Conservation (phyloP, 2,888 invertebrate genomes). For the Idaea biselata region DNA sequence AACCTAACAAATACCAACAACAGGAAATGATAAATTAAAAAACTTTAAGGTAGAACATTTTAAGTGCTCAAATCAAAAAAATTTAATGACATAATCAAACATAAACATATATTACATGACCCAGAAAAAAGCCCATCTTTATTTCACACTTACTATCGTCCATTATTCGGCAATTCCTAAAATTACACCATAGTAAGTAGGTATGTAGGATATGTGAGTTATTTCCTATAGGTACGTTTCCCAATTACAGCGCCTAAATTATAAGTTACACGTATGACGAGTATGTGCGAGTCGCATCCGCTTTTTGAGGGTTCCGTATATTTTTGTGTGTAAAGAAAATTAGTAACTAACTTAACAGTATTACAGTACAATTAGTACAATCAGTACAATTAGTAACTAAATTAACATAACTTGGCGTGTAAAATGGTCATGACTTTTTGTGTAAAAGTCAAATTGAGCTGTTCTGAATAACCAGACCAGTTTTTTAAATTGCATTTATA, state of each 20-base stretch:
- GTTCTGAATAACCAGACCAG: no score
- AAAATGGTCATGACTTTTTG: no score
- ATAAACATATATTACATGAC: background rate
- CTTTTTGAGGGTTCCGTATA: background rate
- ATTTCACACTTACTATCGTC: background rate
- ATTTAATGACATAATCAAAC: background rate
- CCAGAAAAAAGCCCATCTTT: background rate
- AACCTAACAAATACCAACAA: no score
- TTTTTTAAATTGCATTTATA: no score
- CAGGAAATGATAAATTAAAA: no score
- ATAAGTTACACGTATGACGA: constrained; percentile 19
- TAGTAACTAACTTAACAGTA: no score
- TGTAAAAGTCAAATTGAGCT: no score
- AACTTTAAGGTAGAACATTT: no score
- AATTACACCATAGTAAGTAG: constrained; percentile 4
- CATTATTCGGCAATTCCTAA: background rate
- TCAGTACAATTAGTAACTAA: no score
- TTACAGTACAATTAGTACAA: no score
- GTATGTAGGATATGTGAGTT: background rate
- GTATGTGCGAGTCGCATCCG: background rate
- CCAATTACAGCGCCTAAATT: constrained; percentile 14
- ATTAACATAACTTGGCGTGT: no score
- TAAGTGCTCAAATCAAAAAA: no score
- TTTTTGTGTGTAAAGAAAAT: background rate
- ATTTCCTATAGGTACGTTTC: constrained; percentile 3